Evolutionary conservation across 2,888 invertebrate genomes (phyloP), one percentile per base, ranked within the genome.

Genomic region (Agrypnus murinus): DNA sequence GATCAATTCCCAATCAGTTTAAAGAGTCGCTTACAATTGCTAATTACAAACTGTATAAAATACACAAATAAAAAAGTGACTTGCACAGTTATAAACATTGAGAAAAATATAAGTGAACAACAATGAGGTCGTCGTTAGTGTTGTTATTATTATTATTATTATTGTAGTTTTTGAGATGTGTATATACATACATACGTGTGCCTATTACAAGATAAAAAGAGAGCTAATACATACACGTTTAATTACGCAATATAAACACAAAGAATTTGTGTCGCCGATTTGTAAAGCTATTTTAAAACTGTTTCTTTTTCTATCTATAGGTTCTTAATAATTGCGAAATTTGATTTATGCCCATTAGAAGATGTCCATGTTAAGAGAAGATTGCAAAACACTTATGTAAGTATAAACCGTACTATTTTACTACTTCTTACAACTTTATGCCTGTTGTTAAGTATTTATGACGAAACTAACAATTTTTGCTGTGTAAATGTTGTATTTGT

Each of bases 271-370:
- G 55, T 55, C 55, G 31, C 55, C 31, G 55, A 34, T 38, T 55
- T 55, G 55, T 55, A 55, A 48, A 36, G 55, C 38, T 15, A 36
- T 36, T 38, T 55, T 55, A 36, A 55, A 15, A 36, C 17, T 55
- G 36, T 36, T 25, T 25, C 25, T 25, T 25, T 25, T 25, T 48
- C 31, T 55, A 15, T 48, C 31, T 55, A 15, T 55, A 15, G 36
- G 36, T 55, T 15, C 8, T 38, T 60, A 9, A 14, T 58, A 38
- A 34, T 60, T 60, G 15, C 60, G 45, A 60, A 60, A 60, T 60
- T 46, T 60, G 60, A 60, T 60, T 60, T 60, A 46, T 60, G 46
- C 15, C 40, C 45, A 60, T 46, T 60, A 45, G 60, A 60, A 60
- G 45, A 45, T 46, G 46, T 43, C 60, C 60, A 60, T 60, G 36